Evolutionary conservation across 2,113 vertebrate genomes (phyloP).

Genomic region (Pogona vitticeps): DNA sequence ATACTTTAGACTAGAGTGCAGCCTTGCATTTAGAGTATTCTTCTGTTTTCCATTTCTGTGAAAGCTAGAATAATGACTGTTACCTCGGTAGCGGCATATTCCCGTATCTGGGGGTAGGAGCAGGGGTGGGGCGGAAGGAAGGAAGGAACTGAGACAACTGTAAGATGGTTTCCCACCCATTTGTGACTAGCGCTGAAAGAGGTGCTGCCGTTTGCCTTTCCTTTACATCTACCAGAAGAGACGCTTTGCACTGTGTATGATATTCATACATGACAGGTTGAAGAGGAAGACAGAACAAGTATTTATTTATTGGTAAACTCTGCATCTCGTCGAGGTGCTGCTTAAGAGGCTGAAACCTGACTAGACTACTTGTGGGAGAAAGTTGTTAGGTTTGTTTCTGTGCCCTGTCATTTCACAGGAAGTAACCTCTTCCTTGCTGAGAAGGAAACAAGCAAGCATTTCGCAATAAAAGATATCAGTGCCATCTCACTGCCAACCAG

Average conservation of each 20-base stretch:
- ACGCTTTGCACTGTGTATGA: not conserved
- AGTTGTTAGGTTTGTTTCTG: not conserved
- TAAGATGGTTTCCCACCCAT: no score
- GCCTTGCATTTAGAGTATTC: not conserved
- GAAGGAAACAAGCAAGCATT: not conserved
- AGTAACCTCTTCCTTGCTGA: not conserved
- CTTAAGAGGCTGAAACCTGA: not conserved
- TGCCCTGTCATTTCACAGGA: not conserved
- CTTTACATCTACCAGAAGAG: not conserved
- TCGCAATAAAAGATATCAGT: not conserved
- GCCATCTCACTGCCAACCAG: not conserved
- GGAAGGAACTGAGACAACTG: no score
- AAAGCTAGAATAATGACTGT: not conserved
- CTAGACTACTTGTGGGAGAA: not conserved
- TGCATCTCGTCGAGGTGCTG: not conserved
- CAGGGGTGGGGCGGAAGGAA: no score
- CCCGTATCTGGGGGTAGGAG: not conserved
- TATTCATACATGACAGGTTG: not conserved
- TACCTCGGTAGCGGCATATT: not conserved
- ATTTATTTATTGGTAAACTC: not conserved
- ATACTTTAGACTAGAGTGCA: no score
- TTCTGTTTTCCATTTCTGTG: not conserved
- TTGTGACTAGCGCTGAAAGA: not conserved
- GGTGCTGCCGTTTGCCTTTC: not conserved
- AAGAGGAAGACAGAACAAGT: not conserved